Conservation (phyloP, 2,888 invertebrate genomes). For the Ceratothoa steindachneri region DNA sequence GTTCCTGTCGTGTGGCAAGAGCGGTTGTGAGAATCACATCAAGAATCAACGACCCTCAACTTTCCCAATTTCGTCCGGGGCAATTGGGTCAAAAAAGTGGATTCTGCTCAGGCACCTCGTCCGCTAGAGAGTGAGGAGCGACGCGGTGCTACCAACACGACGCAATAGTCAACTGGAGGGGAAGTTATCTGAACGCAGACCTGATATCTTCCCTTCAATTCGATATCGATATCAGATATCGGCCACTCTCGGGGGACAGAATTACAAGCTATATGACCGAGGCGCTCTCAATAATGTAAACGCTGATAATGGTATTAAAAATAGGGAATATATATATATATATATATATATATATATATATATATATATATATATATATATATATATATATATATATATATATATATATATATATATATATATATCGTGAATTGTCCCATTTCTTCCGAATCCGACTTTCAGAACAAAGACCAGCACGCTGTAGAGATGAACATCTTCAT, state of each 20-base stretch:
- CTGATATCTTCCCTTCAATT: background rate
- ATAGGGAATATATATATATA: background rate
- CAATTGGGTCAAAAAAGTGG: too few relatives aligned
- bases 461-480: too few relatives aligned
- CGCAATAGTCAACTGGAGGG: background rate
- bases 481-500: too few relatives aligned
- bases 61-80: too few relatives aligned
- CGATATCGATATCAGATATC: conserved; percentile 11
- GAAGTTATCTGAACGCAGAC: background rate
- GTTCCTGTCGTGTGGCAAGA: too few relatives aligned
- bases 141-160: background rate
- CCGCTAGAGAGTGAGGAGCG: too few relatives aligned
- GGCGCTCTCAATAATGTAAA: background rate
- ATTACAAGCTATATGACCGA: background rate
- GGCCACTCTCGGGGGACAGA: background rate
- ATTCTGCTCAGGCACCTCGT: too few relatives aligned
- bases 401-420: background rate
- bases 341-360: background rate
- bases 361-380: background rate
- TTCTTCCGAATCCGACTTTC: too few relatives aligned
- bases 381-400: background rate
- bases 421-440: too few relatives aligned
- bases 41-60: too few relatives aligned
- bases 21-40: too few relatives aligned
- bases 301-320: background rate